Evolutionary conservation across 2,113 vertebrate species (phyloP).

Genomic region (Beaufortia kweichowensis): DNA sequence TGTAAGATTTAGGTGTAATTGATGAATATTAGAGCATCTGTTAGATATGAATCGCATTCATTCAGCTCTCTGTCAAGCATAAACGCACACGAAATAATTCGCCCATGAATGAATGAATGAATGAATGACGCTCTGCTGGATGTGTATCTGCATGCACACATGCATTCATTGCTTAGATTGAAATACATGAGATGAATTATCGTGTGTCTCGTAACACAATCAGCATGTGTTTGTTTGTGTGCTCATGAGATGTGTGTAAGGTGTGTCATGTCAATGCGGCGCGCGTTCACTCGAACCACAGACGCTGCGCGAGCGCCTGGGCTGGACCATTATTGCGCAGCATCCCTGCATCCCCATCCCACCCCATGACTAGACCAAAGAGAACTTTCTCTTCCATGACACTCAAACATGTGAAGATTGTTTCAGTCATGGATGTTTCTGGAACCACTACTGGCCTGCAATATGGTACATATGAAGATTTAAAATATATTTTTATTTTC

Average conservation of each 20-base stretch:
- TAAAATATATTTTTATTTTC: not conserved
- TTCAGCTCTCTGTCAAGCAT: not conserved
- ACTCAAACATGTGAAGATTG: not conserved
- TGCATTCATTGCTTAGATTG: not conserved
- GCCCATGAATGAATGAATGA: not conserved
- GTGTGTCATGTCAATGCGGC: slow-evolving; percentile 43
- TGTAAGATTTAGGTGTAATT: not conserved
- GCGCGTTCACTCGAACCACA: not conserved
- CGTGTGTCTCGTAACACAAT: not conserved
- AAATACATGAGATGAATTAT: not conserved
- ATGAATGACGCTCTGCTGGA: not conserved
- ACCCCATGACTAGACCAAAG: not conserved
- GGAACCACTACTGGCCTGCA: not conserved
- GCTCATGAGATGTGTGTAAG: not conserved
- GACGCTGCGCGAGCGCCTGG: not conserved
- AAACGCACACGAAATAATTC: not conserved
- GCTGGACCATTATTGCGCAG: slow-evolving; percentile 3
- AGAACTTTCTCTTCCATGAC: not conserved
- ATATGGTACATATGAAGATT: not conserved
- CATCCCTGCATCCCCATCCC: not conserved
- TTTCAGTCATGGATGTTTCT: too few relatives aligned
- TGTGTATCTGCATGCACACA: too few relatives aligned
- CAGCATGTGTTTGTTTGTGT: not conserved
- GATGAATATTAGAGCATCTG: not conserved
- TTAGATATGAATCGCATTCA: not conserved